Evolutionary conservation across 2,888 invertebrate genomes (phyloP), one percentile per base, ranked within the genome.

Genomic region (Rutpela maculata): DNA sequence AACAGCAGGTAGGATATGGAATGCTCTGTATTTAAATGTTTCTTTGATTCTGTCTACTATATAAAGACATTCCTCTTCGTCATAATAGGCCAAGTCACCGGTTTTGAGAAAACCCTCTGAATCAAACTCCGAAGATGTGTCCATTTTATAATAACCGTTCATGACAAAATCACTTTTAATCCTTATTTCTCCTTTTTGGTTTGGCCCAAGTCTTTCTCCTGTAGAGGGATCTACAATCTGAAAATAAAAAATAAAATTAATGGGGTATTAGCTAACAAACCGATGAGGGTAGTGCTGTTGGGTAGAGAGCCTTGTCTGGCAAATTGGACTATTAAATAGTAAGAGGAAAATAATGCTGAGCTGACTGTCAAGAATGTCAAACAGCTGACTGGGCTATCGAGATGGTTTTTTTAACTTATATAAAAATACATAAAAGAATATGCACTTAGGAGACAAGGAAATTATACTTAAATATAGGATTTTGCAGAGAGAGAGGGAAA

Each of bases 81-180:
- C 91, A 78, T 90, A 90, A 79, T 90, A 91, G 31, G 90, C 88
- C 22, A 91, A 84, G 77, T 92, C 92, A 0, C 92, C 92, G 7
- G 91, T 90, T 81, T 89, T 90, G 55, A 91, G 85, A 90, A 90
- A 92, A 1, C 90, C 88, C 26, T 89, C 90, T 35, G 88, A 86
- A 1, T 90, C 87, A 69, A 70, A 90, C 89, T 0, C 88, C 83
- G 19, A 89, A 88, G 19, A 85, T 86, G 0, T 91, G 0, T 89
- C 90, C 71, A 86, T 77, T 57, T 89, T 90, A 82, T 91, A 90
- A 82, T 92, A 92, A 9, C 89, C 91, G 88, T 90, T 85, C 78
- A 88, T 85, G 12, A 82, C 26, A 38, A 75, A 74, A 38, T 80
- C 71, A 9, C 85, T 90, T 85, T 90, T 91, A 2, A 91, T 22